Evolutionary conservation across 2,888 invertebrate genomes (phyloP), one percentile per base, ranked within the genome.

Genomic region (Lycia hirtaria): DNA sequence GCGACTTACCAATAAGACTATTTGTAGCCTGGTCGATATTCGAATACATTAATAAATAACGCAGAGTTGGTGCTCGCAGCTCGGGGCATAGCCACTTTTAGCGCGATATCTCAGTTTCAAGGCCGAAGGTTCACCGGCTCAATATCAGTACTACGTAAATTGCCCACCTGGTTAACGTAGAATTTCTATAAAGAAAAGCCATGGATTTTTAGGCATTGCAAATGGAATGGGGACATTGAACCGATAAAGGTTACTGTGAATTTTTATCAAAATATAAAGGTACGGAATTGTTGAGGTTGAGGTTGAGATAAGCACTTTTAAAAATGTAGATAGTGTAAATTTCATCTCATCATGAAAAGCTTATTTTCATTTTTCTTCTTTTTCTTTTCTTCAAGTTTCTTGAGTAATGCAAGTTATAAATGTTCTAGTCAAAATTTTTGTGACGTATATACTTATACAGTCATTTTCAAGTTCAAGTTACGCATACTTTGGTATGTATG

Each of bases 121-220:
- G 64, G 65, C 48, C 52, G 32, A 14, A 26, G 44, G 61, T 67
- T 62, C 56, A 63, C 15, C 49, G 60, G 48, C 60, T n/a, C n/a
- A n/a, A n/a, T n/a, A 58, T 54, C 33, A 22, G 9, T 17, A 17
- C 33, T 9, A 33, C 17, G 35, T 35, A 35, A 35, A 35, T 35
- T 35, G 19, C 35, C 17, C 35, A 35, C 35, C 19, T 38, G 38
- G 2, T 22, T 22, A 12, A 7, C 22, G 22, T 35, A 19, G 12
- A 38, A 22, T 38, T 22, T 12, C 20, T 12, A 12, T 22, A 38
- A 22, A 4, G 9, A 14, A 17, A 35, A 12, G 22, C 22, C 22
- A 12, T 7, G 22, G 22, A 3, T 12, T 22, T 38, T 12, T 10
- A 22, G 14, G 22, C n/a, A n/a, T n/a, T n/a, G n/a, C 17, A 6